Percentiles rank a stretch among this genome's conserved stretches.
Evolutionary conservation across 2,113 vertebrate genomes (phyloP).

Genomic region (Ardeotis arabs): DNA sequence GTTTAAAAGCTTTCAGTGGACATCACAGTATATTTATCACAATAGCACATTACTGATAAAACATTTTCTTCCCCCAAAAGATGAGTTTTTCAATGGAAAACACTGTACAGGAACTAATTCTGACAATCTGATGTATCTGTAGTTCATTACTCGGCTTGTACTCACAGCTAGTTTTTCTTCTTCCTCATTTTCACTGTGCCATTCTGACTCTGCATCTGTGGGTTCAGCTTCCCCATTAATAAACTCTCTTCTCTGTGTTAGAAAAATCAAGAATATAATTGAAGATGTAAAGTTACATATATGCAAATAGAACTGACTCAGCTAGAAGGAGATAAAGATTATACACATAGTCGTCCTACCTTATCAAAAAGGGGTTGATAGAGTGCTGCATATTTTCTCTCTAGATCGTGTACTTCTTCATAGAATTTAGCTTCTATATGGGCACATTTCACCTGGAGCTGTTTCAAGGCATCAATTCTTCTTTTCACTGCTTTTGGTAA

Average conservation of each 20-base stretch:
- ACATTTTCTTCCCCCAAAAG: not conserved
- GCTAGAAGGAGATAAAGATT: not conserved
- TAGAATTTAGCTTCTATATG: constrained; percentile 98
- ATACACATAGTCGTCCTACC: constrained; percentile 69
- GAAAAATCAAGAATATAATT: not conserved
- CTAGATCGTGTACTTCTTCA: constrained; percentile 95
- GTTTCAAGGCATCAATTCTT: constrained; percentile 93
- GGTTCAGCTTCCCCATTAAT: constrained; percentile 89
- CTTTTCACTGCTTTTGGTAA: constrained; percentile 93
- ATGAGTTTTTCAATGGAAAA: not conserved
- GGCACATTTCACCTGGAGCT: constrained; percentile 92
- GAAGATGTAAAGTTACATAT: not conserved
- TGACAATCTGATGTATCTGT: rapidly evolving
- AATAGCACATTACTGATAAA: not conserved
- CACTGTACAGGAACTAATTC: not conserved
- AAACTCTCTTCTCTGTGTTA: constrained; percentile 86
- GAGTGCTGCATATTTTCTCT: constrained; percentile 92
- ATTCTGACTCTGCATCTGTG: constrained; percentile 92
- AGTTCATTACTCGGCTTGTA: not conserved
- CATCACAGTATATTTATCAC: not conserved
- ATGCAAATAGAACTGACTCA: not conserved
- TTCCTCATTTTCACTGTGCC: constrained; percentile 93
- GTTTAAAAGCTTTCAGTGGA: not conserved
- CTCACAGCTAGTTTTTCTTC: constrained; percentile 93
- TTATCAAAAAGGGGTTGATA: constrained; percentile 96